Conservation (phyloP, 2,797 vertebrate species). For the Falco biarmicus region DNA sequence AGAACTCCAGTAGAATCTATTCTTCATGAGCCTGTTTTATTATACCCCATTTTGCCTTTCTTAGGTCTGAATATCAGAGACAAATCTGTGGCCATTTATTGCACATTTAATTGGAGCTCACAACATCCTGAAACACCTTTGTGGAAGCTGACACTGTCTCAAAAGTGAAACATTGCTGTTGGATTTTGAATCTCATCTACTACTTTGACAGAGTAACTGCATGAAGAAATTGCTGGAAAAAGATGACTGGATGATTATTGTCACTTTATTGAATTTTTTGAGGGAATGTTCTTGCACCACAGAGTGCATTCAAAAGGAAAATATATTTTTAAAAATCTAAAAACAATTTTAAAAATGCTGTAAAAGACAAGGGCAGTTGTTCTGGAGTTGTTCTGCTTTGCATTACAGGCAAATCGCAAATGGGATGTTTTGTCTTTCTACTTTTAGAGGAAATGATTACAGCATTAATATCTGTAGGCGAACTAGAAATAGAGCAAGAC, state of each 20-base stretch:
- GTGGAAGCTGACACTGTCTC: not conserved
- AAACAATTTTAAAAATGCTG: too few relatives aligned
- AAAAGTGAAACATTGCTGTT: not conserved
- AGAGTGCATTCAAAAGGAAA: not conserved
- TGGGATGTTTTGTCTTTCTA: not conserved
- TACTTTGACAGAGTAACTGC: not conserved
- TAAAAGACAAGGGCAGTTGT: not conserved
- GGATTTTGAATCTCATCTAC: not conserved
- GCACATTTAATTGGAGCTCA: not conserved
- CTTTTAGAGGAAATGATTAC: not conserved
- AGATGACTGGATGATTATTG: not conserved
- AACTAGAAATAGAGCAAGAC: slow-evolving; percentile 29
- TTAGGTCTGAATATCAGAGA: not conserved
- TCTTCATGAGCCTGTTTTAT: not conserved
- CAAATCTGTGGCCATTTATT: not conserved
- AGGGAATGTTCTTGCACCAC: not conserved
- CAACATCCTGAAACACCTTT: not conserved
- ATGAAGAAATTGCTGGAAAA: not conserved
- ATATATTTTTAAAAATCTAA: not conserved
- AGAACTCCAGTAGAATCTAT: not conserved
- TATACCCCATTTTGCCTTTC: not conserved
- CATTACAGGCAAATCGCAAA: not conserved
- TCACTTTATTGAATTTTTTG: not conserved
- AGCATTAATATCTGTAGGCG: not conserved
- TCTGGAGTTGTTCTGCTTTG: not conserved